phyloP scores from a whole-genome alignment of 2,797 vertebrate species.

The Avahi laniger region DNA sequence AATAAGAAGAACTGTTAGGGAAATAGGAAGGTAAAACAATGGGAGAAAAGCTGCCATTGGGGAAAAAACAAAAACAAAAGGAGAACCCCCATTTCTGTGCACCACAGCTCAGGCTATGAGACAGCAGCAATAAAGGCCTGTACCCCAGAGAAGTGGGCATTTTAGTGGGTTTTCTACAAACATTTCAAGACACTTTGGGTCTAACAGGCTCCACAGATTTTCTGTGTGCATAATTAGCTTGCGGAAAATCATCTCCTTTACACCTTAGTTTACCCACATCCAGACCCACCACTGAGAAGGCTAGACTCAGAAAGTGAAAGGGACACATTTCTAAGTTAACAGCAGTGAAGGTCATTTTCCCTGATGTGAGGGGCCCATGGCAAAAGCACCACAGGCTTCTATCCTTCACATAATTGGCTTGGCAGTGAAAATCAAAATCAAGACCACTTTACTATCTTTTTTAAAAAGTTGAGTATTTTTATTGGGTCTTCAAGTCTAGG shows the following conservation, averaged over 20 bases:
- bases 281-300: slow-evolving; percentile 41
- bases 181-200: slow-evolving; percentile 68
- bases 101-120: slow-evolving; percentile 79
- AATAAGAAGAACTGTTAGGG: slow-evolving; percentile 51
- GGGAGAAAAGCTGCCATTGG: slow-evolving; percentile 83
- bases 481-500: slow-evolving; percentile 69
- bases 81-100: slow-evolving; percentile 64
- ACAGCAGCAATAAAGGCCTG: slow-evolving; percentile 63
- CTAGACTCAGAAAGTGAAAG: slow-evolving; percentile 49
- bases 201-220: slow-evolving; percentile 66
- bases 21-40: slow-evolving; percentile 71
- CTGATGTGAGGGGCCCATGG: neutral
- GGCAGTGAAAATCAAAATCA: slow-evolving; percentile 76
- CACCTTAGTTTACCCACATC: slow-evolving; percentile 65
- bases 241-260: slow-evolving; percentile 58
- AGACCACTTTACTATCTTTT: slow-evolving; percentile 72
- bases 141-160: slow-evolving; percentile 66
- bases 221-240: slow-evolving; percentile 49
- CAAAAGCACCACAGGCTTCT: slow-evolving; percentile 60
- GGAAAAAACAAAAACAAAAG: slow-evolving; percentile 64
- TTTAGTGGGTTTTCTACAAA: slow-evolving; percentile 74
- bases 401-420: slow-evolving; percentile 75
- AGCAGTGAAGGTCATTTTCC: slow-evolving; percentile 70
- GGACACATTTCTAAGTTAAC: neutral
- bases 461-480: slow-evolving; percentile 59